Percentiles rank a stretch among this genome's conserved stretches.
These are phyloP conservation scores for Hippopotamyrus pictus DNA, from an alignment of 2,797 vertebrate species.

Conservation along the genomic window DNA sequence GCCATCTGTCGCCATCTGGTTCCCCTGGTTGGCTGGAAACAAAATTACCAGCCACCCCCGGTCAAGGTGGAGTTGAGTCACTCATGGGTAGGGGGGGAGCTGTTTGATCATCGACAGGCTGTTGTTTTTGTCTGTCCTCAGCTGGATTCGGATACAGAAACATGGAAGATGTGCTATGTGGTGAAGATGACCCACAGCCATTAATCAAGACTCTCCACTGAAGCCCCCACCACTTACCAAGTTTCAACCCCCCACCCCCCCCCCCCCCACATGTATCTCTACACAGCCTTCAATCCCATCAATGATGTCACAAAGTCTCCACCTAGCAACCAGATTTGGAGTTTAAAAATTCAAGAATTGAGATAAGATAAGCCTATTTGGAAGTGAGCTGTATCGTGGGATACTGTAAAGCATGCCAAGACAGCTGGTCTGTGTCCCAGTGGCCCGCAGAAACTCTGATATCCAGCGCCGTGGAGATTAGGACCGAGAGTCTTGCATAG, in stretches of 20 bases:
- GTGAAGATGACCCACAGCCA: background rate
- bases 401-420: background rate
- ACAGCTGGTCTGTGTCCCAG: background rate
- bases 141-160: background rate
- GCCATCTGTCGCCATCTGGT: conserved; percentile 39
- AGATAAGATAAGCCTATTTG: background rate
- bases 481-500: background rate
- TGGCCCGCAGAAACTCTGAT: background rate
- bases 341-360: background rate
- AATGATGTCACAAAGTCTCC: background rate
- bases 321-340: background rate
- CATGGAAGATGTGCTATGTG: background rate
- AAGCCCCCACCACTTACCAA: background rate
- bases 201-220: background rate
- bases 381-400: background rate
- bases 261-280: background rate
- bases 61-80: conserved; percentile 22
- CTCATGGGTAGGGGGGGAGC: conserved; percentile 8
- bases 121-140: background rate
- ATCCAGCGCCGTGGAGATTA: background rate
- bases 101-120: background rate
- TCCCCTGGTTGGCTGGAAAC: conserved; percentile 24
- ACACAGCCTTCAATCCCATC: background rate
- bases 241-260: background rate
- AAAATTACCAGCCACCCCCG: conserved; percentile 27